Evolutionary conservation across 2,113 vertebrate species (phyloP).

Genomic region (Dipodomys ordii): DNA sequence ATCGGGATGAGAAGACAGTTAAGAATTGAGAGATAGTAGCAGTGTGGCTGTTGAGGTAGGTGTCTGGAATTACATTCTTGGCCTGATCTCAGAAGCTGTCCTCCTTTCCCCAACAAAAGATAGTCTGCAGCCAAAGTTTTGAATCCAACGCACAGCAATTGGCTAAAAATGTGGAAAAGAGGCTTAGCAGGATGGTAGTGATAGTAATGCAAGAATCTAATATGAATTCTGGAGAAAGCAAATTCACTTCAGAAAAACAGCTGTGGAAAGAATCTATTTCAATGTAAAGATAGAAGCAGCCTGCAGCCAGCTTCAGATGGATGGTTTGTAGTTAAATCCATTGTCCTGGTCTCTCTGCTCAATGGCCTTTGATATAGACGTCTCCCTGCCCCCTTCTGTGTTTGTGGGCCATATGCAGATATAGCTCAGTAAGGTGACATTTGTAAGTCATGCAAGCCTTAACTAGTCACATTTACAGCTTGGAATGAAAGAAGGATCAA

Average conservation of each 20-base stretch:
- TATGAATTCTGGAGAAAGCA: constrained; percentile 47
- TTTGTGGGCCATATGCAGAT: background rate
- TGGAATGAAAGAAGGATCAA: constrained; percentile 10
- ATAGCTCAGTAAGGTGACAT: background rate
- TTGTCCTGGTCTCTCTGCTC: background rate
- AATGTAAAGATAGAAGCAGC: constrained; percentile 51
- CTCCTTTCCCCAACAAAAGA: background rate
- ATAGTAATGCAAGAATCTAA: background rate
- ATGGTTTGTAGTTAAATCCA: background rate
- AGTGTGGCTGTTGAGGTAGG: background rate
- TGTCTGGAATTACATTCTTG: constrained; percentile 46
- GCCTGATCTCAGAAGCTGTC: background rate
- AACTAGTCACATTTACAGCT: background rate
- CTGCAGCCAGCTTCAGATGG: constrained; percentile 35
- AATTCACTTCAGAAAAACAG: constrained; percentile 64
- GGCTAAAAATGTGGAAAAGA: constrained; percentile 15
- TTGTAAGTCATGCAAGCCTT: background rate
- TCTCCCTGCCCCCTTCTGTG: background rate
- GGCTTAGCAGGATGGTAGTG: background rate
- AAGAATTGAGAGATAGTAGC: background rate
- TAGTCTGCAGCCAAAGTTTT: background rate
- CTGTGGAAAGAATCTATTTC: constrained; percentile 23
- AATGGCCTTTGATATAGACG: background rate
- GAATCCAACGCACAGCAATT: background rate
- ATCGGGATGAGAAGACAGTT: background rate